phyloP scores from a whole-genome alignment of 2,113 vertebrate species.

The Bettongia penicillata region DNA sequence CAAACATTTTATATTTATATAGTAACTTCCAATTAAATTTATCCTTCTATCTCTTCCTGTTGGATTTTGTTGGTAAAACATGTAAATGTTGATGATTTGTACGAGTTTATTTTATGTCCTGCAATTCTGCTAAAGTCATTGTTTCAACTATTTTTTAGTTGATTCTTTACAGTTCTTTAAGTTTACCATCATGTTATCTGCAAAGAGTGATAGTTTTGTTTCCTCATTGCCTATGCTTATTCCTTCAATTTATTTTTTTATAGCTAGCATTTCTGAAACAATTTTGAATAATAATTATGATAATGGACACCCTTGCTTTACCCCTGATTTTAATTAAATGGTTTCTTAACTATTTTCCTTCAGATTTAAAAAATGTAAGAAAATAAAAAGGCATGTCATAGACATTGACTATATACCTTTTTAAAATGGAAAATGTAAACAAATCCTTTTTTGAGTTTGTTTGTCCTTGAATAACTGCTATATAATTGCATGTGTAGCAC shows the following conservation, averaged over 20 bases:
- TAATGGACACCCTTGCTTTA: background rate
- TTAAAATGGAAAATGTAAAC: background rate
- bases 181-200: background rate
- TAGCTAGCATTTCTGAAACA: background rate
- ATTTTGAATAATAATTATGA: background rate
- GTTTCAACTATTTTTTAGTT: background rate
- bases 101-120: background rate
- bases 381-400: background rate
- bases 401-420: constrained; percentile 20
- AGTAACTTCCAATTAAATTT: background rate
- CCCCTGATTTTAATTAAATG: too few species aligned
- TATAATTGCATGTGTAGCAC: background rate
- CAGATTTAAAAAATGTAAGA: constrained; percentile 23
- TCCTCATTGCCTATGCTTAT: background rate
- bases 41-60: background rate
- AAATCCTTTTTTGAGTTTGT: background rate
- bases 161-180: background rate
- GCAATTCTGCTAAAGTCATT: background rate
- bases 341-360: background rate
- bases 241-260: background rate
- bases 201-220: background rate
- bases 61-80: background rate
- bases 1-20: background rate
- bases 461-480: background rate
- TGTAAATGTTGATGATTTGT: background rate